Percentiles rank a stretch among this genome's conserved stretches.
Conservation (phyloP, 1,140 invertebrate genomes). For the Whitmania pigra region DNA sequence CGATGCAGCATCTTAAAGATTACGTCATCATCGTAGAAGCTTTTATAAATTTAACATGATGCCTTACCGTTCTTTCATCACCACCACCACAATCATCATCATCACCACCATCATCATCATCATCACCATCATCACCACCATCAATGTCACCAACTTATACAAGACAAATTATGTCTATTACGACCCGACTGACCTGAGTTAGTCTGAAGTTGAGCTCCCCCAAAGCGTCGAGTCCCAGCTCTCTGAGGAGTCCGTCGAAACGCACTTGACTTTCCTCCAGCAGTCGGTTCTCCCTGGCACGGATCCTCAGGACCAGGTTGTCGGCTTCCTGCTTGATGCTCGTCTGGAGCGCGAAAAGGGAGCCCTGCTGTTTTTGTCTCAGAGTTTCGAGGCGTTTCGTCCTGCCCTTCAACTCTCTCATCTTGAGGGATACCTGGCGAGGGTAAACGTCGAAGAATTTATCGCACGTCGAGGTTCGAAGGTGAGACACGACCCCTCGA, state of each 20-base stretch:
- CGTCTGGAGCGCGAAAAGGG: constrained; percentile 8
- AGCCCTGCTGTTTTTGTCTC: constrained; percentile 19
- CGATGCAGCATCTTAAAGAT: no score
- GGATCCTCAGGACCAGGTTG: constrained; percentile 16
- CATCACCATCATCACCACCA: no score
- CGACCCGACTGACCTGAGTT: not conserved
- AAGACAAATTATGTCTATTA: no score
- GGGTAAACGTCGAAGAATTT: no score
- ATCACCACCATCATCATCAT: no score
- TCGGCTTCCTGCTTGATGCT: constrained; percentile 15
- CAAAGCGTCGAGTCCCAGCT: constrained; percentile 16
- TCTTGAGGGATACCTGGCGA: not conserved
- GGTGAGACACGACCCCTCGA: no score
- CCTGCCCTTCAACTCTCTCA: constrained; percentile 17
- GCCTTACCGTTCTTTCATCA: no score
- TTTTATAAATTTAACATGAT: no score
- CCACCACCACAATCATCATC: no score
- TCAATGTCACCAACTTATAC: no score
- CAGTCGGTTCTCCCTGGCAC: constrained; percentile 18
- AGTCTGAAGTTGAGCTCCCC: constrained; percentile 17
- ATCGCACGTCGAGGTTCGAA: no score
- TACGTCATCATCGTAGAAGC: no score
- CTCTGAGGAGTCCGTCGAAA: constrained; percentile 20
- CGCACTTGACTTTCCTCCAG: constrained; percentile 16
- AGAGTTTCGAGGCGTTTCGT: constrained; percentile 23